Percentiles rank a stretch among this genome's conserved stretches.
phyloP scores from a whole-genome alignment of 2,797 vertebrate genomes.

The Acestrorhynchus altus region DNA sequence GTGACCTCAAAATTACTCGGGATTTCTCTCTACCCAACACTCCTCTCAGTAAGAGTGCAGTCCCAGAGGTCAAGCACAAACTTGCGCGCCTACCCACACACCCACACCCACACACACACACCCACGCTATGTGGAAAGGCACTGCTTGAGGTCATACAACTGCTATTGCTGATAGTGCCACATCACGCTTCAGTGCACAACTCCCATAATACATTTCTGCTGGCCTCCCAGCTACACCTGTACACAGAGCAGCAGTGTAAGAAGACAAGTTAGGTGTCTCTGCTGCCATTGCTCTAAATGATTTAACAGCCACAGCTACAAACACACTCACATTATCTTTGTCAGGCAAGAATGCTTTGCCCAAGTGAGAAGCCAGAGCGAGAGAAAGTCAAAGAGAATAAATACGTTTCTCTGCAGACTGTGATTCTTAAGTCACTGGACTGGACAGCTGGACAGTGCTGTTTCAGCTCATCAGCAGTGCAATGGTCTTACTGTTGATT shows the following conservation, averaged over 20 bases:
- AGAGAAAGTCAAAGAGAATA: neutral
- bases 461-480: neutral
- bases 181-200: conserved; percentile 21
- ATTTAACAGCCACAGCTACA: conserved; percentile 3
- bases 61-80: neutral
- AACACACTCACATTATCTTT: neutral
- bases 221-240: conserved; percentile 4
- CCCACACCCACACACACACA: neutral
- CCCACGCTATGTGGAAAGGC: neutral
- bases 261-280: neutral
- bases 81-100: neutral
- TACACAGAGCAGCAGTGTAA: neutral
- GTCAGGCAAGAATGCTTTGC: neutral
- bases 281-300: neutral
- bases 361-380: neutral
- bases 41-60: neutral
- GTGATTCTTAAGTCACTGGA: neutral
- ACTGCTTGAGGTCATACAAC: neutral
- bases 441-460: neutral
- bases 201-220: neutral
- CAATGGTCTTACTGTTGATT: too few relatives aligned
- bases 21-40: neutral
- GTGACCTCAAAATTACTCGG: neutral
- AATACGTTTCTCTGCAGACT: neutral
- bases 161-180: conserved; percentile 20